Percentiles rank a stretch among this genome's conserved stretches.
phyloP scores from a whole-genome alignment of 92 coral and sea anemone genomes.

The Heteractis magnifica region DNA sequence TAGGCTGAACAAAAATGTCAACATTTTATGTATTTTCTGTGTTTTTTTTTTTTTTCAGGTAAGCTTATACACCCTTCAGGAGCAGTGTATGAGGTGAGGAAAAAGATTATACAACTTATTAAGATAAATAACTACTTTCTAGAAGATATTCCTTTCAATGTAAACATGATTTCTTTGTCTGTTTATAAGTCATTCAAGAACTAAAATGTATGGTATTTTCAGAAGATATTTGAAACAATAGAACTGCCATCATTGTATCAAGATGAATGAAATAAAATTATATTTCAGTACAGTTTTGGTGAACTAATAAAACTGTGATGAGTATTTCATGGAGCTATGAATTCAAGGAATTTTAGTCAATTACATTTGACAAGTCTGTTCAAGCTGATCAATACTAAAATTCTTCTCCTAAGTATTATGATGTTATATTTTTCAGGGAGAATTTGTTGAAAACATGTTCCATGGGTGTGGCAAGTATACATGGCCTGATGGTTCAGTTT shows the following conservation, averaged over 20 bases:
- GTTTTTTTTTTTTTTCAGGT: slow-evolving; percentile 41
- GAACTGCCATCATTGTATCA: no score
- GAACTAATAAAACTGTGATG: no score
- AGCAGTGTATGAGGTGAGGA: slow-evolving; percentile 77
- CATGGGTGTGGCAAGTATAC: slow-evolving; percentile 96
- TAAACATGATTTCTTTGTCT: no score
- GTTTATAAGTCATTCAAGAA: no score
- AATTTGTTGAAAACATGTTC: slow-evolving; percentile 84
- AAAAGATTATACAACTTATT: not conserved
- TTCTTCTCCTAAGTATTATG: not conserved
- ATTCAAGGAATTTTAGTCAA: no score
- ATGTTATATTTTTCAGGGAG: slow-evolving; percentile 55
- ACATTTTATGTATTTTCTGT: not conserved
- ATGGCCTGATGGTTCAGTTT: slow-evolving; percentile 94
- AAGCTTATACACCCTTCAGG: slow-evolving; percentile 82
- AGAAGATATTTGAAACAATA: no score
- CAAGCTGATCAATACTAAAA: not conserved
- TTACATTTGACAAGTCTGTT: not conserved
- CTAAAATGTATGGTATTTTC: no score
- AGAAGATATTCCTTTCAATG: no score
- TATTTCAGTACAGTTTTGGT: no score
- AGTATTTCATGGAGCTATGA: no score
- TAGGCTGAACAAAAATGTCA: not conserved
- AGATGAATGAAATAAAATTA: no score
- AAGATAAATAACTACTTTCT: no score